phyloP scores from a whole-genome alignment of 2,113 vertebrate genomes.

The Austrofundulus limnaeus region DNA sequence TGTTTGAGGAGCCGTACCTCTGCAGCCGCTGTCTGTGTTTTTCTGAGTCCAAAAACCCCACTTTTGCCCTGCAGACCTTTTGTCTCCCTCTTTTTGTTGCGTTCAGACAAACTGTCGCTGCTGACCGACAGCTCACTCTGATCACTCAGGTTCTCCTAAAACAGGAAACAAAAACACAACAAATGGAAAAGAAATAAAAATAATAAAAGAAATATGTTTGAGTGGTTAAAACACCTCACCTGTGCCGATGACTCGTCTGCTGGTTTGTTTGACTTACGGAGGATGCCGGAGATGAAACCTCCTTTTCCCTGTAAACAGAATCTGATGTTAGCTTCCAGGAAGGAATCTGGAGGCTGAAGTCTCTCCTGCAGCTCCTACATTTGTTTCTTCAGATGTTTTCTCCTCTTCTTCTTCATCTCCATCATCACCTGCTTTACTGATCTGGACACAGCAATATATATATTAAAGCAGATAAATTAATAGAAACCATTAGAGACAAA shows the following conservation, averaged over 20 bases:
- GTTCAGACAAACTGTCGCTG: slow-evolving; percentile 63
- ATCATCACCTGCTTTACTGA: slow-evolving; percentile 32
- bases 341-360: too few species aligned
- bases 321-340: too few species aligned
- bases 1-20: slow-evolving; percentile 28
- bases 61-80: slow-evolving; percentile 53
- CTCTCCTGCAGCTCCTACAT: slow-evolving; percentile 3
- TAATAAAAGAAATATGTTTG: too few species aligned
- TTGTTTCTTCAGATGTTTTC: slow-evolving; percentile 11
- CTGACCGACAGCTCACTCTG: slow-evolving; percentile 50
- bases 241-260: slow-evolving; percentile 33
- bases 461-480: too few species aligned
- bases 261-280: slow-evolving; percentile 43
- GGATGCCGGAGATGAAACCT: slow-evolving; percentile 35
- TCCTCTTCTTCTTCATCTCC: slow-evolving; percentile 25
- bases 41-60: slow-evolving; percentile 52
- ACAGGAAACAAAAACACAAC: slow-evolving; percentile 3
- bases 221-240: too few species aligned
- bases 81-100: slow-evolving; percentile 44
- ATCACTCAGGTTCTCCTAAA: slow-evolving; percentile 41
- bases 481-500: too few species aligned
- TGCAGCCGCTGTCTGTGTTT: slow-evolving; percentile 32
- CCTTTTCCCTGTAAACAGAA: slow-evolving; percentile 34
- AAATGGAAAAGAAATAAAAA: too few species aligned
- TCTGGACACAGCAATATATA: slow-evolving; percentile 17